phyloP scores from a whole-genome alignment of 1,140 invertebrate genomes.

The Drosophila pruinosa region DNA sequence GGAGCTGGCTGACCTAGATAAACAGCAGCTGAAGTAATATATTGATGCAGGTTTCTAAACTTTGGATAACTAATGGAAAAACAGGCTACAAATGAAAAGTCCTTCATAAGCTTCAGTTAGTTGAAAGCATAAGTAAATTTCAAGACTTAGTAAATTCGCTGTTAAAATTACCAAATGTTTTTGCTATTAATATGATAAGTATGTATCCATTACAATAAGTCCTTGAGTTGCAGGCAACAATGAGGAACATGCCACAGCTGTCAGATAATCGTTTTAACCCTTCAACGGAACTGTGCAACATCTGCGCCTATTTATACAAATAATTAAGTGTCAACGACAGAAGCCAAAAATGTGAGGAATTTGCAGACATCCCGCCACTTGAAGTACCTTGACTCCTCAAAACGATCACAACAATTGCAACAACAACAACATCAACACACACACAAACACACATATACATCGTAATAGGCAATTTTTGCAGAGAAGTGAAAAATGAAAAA shows the following conservation, averaged over 20 bases:
- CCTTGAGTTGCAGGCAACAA: background rate
- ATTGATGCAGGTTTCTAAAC: background rate
- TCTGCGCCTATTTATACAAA: conserved; percentile 70
- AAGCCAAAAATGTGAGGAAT: conserved; percentile 37
- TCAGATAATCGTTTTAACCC: conserved; percentile 42
- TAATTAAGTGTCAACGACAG: conserved; percentile 77
- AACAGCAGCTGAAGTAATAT: background rate
- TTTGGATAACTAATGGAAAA: background rate
- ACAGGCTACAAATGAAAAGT: background rate
- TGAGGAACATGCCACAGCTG: conserved; percentile 12
- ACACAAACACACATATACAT: conserved; percentile 39
- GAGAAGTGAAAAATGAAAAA: conserved; percentile 60
- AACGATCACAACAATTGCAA: conserved; percentile 27
- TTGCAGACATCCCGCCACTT: conserved; percentile 38
- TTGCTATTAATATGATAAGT: background rate
- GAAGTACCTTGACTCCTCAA: conserved; percentile 46
- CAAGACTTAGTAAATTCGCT: background rate
- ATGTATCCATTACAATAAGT: background rate
- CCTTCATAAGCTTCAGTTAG: background rate
- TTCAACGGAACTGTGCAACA: conserved; percentile 51
- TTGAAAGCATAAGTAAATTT: background rate
- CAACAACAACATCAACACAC: conserved; percentile 28
- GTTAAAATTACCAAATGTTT: background rate
- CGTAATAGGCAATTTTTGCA: conserved; percentile 57
- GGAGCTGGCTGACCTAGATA: conserved; percentile 9